Base-by-base conservation (phyloP, 2,888 invertebrate species). In the Catonia carolina region DNA sequence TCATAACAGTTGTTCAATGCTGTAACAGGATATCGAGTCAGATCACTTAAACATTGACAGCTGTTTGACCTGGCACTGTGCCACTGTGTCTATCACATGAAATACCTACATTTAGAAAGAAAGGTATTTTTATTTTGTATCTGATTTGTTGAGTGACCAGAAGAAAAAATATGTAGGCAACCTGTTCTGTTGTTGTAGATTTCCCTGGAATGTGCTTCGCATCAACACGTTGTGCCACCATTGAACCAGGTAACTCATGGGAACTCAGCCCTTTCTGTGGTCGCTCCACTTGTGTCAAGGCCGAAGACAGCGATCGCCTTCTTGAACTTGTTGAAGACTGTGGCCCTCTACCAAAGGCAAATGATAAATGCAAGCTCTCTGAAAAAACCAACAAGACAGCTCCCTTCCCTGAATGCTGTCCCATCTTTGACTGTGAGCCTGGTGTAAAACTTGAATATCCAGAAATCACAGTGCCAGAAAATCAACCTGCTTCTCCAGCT, bases 171-270 rank as follows among this genome's bases (percentile, higher is more conserved):
- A n/a, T n/a, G n/a, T n/a, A n/a, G n/a, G n/a, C n/a, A n/a, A n/a
- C n/a, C n/a, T n/a, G n/a, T n/a, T n/a, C n/a, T n/a, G 12, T 5
- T 37, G 14, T 49, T 74, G 0, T 71, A 83, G 92, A 93, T 74
- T 93, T 92, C 78, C 92, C 92, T 48, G 89, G 89, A 36, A 83
- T 87, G 81, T 93, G 92, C 70, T 93, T 92, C 75, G 92, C 92
- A 0, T 90, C 91, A 5, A 93, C 92, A 56, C 82, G 83, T 56
- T 93, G 92, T 73, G 88, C 89, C 37, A 92, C 91, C 12, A 85
- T 91, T 53, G 89, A 90, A 70, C 88, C 89, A 2, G 86, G 85
- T 60, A 84, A 89, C 74, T 77, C 84, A 59, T 92, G 92, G 92
- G 90, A 90, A 55, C 73, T 92, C 66, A 78, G 85, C 2, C 92